These are phyloP conservation scores for Antennarius striatus DNA, from an alignment of 2,113 vertebrate genomes.

Conservation along the genomic window DNA sequence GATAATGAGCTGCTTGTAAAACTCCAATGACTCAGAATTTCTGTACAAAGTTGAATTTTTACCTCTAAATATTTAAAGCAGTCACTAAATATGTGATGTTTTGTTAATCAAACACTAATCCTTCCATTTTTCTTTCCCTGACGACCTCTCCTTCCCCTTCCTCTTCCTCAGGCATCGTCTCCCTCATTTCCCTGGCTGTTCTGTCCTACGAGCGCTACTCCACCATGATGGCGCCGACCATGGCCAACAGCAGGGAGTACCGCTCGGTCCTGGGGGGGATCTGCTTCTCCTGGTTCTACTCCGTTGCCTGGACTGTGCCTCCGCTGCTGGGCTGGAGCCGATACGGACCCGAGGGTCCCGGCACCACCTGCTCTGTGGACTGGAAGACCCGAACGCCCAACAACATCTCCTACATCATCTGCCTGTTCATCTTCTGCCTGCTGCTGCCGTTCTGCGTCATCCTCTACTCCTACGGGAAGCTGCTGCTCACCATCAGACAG, in stretches of 20 bases:
- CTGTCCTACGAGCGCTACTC: slow-evolving; percentile 83
- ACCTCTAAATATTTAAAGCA: no score
- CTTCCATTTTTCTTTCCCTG: neutral
- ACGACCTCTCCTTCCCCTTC: neutral
- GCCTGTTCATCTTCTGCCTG: slow-evolving; percentile 85
- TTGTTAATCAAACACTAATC: no score
- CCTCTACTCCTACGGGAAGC: slow-evolving; percentile 81
- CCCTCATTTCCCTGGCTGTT: slow-evolving; percentile 82
- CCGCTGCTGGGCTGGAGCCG: slow-evolving; percentile 84
- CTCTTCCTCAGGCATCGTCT: slow-evolving; percentile 77
- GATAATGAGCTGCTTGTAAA: no score
- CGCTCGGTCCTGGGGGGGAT: slow-evolving; percentile 77
- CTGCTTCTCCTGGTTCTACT: slow-evolving; percentile 83
- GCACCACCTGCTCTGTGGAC: slow-evolving; percentile 79
- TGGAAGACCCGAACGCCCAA: slow-evolving; percentile 78
- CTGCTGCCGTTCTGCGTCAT: slow-evolving; percentile 81
- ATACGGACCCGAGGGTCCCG: slow-evolving; percentile 80
- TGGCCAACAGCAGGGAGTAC: slow-evolving; percentile 78
- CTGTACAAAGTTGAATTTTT: no score
- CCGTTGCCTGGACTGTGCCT: slow-evolving; percentile 78
- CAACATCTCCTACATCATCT: slow-evolving; percentile 83
- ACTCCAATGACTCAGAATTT: no score
- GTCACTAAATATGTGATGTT: no score
- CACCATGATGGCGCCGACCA: slow-evolving; percentile 75
- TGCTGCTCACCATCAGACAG: slow-evolving; percentile 80